phyloP scores from a whole-genome alignment of 2,797 vertebrate genomes.

The Selene dorsalis region DNA sequence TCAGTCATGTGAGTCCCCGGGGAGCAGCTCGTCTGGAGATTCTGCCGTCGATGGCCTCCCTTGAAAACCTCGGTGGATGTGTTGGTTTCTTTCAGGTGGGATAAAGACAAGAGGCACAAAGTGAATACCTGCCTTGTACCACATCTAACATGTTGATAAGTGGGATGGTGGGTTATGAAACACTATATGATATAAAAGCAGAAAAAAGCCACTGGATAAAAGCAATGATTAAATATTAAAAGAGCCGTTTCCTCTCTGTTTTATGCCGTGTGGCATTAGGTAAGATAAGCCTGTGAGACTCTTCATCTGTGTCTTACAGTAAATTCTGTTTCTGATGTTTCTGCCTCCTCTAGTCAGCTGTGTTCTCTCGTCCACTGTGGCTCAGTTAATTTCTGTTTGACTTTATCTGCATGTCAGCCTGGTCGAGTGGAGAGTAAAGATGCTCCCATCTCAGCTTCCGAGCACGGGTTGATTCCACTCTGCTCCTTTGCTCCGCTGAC shows the following conservation, averaged over 20 bases:
- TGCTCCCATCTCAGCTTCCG: slow-evolving; percentile 68
- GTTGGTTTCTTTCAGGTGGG: slow-evolving; percentile 46
- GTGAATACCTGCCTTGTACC: slow-evolving; percentile 34
- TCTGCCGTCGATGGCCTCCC: slow-evolving; percentile 45
- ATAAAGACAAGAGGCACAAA: slow-evolving; percentile 50
- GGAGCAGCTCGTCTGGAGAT: slow-evolving; percentile 58
- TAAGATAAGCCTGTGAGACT: slow-evolving; percentile 53
- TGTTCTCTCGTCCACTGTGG: slow-evolving; percentile 49
- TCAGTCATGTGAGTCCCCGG: slow-evolving; percentile 71
- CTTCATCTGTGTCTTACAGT: slow-evolving; percentile 38
- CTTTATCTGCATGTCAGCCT: slow-evolving; percentile 79
- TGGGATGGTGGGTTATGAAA: not conserved
- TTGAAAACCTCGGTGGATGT: slow-evolving; percentile 40
- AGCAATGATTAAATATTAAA: slow-evolving; percentile 45
- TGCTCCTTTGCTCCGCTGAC: slow-evolving; percentile 72
- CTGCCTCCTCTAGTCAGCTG: slow-evolving; percentile 30
- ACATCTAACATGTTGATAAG: slow-evolving; percentile 28
- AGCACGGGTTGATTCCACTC: slow-evolving; percentile 42
- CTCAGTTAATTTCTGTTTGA: slow-evolving; percentile 81
- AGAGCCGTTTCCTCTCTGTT: not conserved
- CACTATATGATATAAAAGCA: not conserved
- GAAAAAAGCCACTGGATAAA: slow-evolving; percentile 1
- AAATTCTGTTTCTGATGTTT: slow-evolving; percentile 42
- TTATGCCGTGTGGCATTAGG: slow-evolving; percentile 51
- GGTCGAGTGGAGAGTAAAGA: slow-evolving; percentile 66